Conservation (phyloP, 2,888 invertebrate genomes). For the Fragum whitleyi region DNA sequence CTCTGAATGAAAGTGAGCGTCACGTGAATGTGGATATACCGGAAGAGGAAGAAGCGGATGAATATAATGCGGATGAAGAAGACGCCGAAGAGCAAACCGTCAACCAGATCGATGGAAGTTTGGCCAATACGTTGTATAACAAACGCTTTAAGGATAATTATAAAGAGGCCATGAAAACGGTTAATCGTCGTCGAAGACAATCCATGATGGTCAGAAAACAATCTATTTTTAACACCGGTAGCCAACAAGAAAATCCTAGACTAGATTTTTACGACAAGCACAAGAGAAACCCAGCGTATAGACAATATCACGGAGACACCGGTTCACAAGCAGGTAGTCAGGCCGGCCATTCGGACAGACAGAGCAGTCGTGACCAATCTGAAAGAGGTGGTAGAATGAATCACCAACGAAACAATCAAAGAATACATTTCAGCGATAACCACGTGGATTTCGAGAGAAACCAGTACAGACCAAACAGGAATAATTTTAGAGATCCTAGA, state of each 20-base stretch:
- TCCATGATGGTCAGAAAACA: constrained; percentile 3
- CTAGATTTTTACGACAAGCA: neutral
- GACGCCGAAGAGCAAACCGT: neutral
- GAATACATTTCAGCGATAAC: neutral
- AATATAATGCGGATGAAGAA: neutral
- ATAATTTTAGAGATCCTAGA: neutral
- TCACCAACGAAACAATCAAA: neutral
- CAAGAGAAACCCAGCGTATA: neutral
- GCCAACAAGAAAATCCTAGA: neutral
- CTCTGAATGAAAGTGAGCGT: neutral
- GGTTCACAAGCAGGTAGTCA: neutral
- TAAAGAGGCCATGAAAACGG: neutral
- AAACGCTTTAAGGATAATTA: constrained; percentile 2
- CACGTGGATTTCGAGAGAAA: neutral
- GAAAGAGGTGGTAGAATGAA: neutral
- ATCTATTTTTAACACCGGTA: neutral
- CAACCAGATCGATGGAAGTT: neutral
- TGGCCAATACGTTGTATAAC: neutral
- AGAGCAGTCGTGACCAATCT: neutral
- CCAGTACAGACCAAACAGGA: neutral
- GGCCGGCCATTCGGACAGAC: neutral
- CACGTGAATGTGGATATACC: neutral
- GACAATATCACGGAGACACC: neutral
- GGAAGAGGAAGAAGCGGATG: neutral
- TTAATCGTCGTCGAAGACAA: neutral